phyloP scores from a whole-genome alignment of 2,888 invertebrate genomes.

The Digitonthophagus gazella region DNA sequence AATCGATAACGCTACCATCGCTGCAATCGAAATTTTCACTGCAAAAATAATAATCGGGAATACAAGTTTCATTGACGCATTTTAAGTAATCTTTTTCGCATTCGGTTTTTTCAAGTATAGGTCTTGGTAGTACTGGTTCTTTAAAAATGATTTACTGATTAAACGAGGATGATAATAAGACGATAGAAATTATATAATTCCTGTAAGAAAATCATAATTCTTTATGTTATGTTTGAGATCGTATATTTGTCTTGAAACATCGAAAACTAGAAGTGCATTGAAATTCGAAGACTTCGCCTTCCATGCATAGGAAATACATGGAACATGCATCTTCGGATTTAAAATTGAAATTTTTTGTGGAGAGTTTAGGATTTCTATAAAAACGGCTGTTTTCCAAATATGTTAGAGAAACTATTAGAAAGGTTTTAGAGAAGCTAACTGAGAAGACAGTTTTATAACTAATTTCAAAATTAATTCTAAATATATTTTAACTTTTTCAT shows the following conservation, averaged over 20 bases:
- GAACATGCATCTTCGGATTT: slow-evolving; percentile 75
- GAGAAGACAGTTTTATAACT: too few relatives aligned
- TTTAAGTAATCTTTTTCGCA: slow-evolving; percentile 62
- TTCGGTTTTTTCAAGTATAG: too few relatives aligned
- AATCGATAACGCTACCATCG: slow-evolving; percentile 75
- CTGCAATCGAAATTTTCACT: slow-evolving; percentile 79
- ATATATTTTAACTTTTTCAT: too few relatives aligned
- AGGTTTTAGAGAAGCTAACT: too few relatives aligned
- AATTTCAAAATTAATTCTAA: too few relatives aligned
- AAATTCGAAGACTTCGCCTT: slow-evolving; percentile 82
- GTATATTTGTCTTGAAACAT: slow-evolving; percentile 78
- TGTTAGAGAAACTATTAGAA: too few relatives aligned
- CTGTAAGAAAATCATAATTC: slow-evolving; percentile 70
- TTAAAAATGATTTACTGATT: too few relatives aligned
- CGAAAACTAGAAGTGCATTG: slow-evolving; percentile 80
- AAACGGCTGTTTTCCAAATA: slow-evolving; percentile 77
- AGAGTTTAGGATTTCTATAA: slow-evolving; percentile 72
- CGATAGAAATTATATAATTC: too few relatives aligned
- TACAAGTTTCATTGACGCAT: slow-evolving; percentile 73
- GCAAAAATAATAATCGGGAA: slow-evolving; percentile 77
- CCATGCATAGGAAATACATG: slow-evolving; percentile 79
- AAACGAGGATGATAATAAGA: too few relatives aligned
- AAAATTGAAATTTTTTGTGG: slow-evolving; percentile 66
- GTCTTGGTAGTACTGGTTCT: slow-evolving; percentile 62
- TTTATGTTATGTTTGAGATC: slow-evolving; percentile 77